Evolutionary conservation across 2,888 invertebrate species (phyloP), one percentile per base, ranked within the genome.

Genomic region (Melikaiella ostensackeni): DNA sequence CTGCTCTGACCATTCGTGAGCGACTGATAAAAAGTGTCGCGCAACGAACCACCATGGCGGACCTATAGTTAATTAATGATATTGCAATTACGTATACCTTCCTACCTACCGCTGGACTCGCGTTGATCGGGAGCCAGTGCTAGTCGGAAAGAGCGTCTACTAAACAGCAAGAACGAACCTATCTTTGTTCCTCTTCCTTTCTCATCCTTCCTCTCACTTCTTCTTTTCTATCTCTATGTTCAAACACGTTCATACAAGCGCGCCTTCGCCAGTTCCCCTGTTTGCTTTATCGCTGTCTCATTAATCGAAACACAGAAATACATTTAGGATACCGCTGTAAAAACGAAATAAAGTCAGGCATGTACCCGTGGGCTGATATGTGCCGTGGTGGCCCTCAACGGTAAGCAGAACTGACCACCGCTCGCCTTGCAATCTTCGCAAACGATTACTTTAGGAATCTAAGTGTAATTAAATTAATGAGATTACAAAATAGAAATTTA

Each of bases 11-110:
- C 62, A 75, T 75, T 83, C 77, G 83, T 79, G 80, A 79, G 80
- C 76, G 79, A 78, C 81, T 78, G 85, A 85, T 85, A 86, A 86
- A 87, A 86, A 87, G 79, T 81, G 79, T 85, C 81, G 74, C 81
- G 78, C 76, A 79, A 77, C 76, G 77, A 66, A 61, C 75, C 75
- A 62, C 42, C 66, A 74, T 76, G 70, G 73, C 27, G 74, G 78
- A 73, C 55, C 63, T 82, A 84, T 82, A 84, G 78, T 85, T 88
- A 87, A 88, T 88, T 88, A 88, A 86, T 84, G 84, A 86, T 87
- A 85, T 84, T 83, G 83, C 83, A 88, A 87, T 87, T 86, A 86
- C 83, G 77, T 78, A 78, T 76, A 80, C 80, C 81, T 79, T 77
- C 75, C 74, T 62, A 76, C 77, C 75, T 76, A 77, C 76, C 76